Evolutionary conservation across 2,888 invertebrate genomes (phyloP), one percentile per base, ranked within the genome.

Genomic region (Clusia tigrina): DNA sequence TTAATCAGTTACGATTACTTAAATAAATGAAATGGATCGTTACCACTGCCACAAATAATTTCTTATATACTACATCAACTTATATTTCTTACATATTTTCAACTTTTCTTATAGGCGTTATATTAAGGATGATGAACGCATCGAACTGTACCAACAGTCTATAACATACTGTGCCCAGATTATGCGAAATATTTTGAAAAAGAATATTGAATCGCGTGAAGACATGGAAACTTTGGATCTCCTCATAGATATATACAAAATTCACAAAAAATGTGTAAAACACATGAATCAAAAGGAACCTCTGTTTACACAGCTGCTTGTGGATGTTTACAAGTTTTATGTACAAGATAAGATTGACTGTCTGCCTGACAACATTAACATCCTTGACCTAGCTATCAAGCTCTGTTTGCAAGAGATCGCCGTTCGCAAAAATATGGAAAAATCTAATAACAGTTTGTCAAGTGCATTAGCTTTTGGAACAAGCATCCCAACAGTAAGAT

Each of bases 91-190:
- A 42, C 9, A 42, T 42, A n/a, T 42, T 15, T 42, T n/a, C 12
- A 12, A 9, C 12, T 48, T 58, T 46, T 48, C 54, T n/a, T 25
- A 12, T 76, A 91, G 91, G 76, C 90, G 91, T 75, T 96, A 95
- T 81, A 87, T 97, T 63, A 88, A 93, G 38, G 94, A 96, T 79
- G 88, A 89, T 1, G 96, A 96, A 80, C 88, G 96, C 62, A 89
- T 92, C 71, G 91, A 91, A 74, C 85, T 95, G 62, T 90, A 92
- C 0, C 89, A 91, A 62, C 91, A 92, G 83, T 93, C 95, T 0
- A 87, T 92, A 66, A 88, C 89, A 0, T 86, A 91, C 67, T 91
- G 91, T 70, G 85, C 89, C 9, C 90, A 91, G 77, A 89, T 90
- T 38, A 82, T 92, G 66, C 87, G 90, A 67, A 88, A 88, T 2